A percentile compares a stretch with the other conserved stretches of the same genome.
Evolutionary conservation across 2,888 invertebrate genomes (phyloP).

Genomic region (Perizoma flavofasciatum): DNA sequence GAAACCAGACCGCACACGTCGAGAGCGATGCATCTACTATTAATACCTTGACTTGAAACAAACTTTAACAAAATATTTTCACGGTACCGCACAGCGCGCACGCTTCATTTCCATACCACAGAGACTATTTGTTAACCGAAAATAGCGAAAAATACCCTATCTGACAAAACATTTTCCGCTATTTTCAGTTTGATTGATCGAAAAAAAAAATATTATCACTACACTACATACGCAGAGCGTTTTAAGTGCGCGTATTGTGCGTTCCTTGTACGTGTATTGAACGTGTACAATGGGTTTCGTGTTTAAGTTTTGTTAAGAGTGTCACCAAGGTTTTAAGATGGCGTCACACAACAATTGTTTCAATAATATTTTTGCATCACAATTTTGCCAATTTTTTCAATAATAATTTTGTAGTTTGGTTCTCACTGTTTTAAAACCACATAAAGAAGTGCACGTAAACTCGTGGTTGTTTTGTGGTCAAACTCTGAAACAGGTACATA

Average conservation of each 20-base stretch:
- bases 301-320: too few species aligned
- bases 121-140: constrained; percentile 68
- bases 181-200: constrained; percentile 73
- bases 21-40: constrained; percentile 50
- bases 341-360: too few species aligned
- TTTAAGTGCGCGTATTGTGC: too few species aligned
- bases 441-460: neutral
- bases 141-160: constrained; percentile 73
- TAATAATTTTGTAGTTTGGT: constrained; percentile 5
- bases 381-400: neutral
- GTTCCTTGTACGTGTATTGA: too few species aligned
- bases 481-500: constrained; percentile 11
- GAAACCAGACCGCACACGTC: constrained; percentile 56
- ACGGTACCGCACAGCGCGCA: constrained; percentile 49
- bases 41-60: constrained; percentile 62
- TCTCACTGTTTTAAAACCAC: constrained; percentile 22
- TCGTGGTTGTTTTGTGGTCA: constrained; percentile 5
- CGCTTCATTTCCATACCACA: constrained; percentile 53
- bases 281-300: too few species aligned
- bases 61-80: constrained; percentile 70
- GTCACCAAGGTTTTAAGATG: too few species aligned
- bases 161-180: too few species aligned
- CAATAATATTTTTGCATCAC: too few species aligned
- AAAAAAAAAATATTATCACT: constrained; percentile 17
- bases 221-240: neutral